These are phyloP conservation scores for Rhea americana DNA, from an alignment of 2,113 vertebrate genomes.

Conservation along the genomic window DNA sequence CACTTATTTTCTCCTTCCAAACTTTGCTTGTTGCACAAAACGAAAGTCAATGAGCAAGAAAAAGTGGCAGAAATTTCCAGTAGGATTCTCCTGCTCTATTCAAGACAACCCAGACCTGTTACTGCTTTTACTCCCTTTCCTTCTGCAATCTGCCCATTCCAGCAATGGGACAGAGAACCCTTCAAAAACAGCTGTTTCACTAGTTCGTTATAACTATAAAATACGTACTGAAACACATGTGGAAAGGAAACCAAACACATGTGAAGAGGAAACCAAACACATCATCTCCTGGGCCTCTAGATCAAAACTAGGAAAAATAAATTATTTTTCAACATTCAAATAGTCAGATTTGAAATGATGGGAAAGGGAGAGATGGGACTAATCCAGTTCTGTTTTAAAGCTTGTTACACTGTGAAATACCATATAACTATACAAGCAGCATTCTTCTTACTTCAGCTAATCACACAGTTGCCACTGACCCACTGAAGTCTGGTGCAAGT, in stretches of 20 bases:
- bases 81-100: neutral
- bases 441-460: neutral
- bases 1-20: neutral
- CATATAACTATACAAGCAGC: neutral
- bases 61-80: neutral
- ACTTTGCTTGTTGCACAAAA: neutral
- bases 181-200: neutral
- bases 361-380: neutral
- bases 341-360: neutral
- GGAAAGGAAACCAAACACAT: neutral
- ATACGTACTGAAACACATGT: neutral
- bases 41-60: neutral
- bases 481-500: neutral
- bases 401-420: neutral
- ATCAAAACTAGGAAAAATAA: neutral
- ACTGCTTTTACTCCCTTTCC: neutral
- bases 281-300: neutral
- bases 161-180: neutral
- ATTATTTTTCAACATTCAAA: neutral
- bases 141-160: neutral
- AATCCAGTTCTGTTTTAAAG: neutral
- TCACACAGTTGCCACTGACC: neutral
- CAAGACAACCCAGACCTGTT: neutral
- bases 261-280: neutral
- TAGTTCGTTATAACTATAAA: neutral